Conservation (phyloP, 2,113 vertebrate genomes). For the Struthidea cinerea region DNA sequence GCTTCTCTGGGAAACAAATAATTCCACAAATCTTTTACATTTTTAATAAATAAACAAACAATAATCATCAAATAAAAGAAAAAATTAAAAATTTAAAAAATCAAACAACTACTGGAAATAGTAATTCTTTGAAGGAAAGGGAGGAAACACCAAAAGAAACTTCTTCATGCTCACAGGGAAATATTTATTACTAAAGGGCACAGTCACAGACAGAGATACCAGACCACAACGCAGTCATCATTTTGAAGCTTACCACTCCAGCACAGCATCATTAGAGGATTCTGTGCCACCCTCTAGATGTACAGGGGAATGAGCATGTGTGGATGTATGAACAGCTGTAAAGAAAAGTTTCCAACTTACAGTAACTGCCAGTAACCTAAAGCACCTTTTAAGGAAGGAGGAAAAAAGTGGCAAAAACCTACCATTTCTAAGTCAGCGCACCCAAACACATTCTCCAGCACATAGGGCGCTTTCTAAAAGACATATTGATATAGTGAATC, state of each 20-base stretch:
- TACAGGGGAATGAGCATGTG: background rate
- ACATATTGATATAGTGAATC: accelerated
- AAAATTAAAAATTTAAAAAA: too few relatives aligned
- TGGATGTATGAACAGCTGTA: background rate
- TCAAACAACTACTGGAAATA: background rate
- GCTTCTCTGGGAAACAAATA: background rate
- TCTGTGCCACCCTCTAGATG: background rate
- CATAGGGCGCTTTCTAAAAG: background rate
- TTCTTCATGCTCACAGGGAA: background rate
- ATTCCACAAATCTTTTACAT: background rate
- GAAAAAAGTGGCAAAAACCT: background rate
- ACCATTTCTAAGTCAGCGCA: background rate
- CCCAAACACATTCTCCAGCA: background rate
- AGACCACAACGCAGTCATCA: background rate
- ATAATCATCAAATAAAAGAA: accelerated
- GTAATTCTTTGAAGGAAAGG: background rate
- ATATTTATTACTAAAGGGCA: background rate
- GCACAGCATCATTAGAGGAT: background rate
- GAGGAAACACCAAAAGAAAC: background rate
- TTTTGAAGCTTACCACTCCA: background rate
- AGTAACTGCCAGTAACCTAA: background rate
- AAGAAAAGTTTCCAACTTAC: background rate
- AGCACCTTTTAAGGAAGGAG: background rate
- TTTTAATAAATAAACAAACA: background rate
- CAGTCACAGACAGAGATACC: background rate